A percentile compares a stretch with the other conserved stretches of the same genome.
phyloP scores from a whole-genome alignment of 2,888 invertebrate genomes.

The Agrotis clavis region DNA sequence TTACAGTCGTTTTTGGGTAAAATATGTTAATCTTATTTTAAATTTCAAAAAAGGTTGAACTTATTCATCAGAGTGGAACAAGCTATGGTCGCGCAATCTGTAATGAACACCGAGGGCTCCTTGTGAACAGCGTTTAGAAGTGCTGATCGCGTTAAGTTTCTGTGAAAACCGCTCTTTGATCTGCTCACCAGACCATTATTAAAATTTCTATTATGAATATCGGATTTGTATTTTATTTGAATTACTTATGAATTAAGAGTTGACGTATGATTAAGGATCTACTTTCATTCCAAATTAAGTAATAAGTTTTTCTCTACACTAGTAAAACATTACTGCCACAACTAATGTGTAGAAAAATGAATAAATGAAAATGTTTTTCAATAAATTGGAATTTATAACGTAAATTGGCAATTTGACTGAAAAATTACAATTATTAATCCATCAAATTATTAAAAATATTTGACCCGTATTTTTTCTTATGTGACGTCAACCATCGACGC shows the following conservation, averaged over 20 bases:
- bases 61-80: too few relatives aligned
- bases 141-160: not conserved
- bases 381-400: not conserved
- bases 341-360: not conserved
- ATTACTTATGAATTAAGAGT: not conserved
- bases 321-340: slow-evolving; percentile 18
- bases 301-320: slow-evolving; percentile 12
- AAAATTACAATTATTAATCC: too few relatives aligned
- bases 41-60: too few relatives aligned
- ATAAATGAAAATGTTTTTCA: slow-evolving; percentile 7
- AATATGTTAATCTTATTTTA: too few relatives aligned
- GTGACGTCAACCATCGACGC: too few relatives aligned
- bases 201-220: not conserved
- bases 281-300: slow-evolving; percentile 35
- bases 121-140: not conserved
- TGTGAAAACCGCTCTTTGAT: not conserved
- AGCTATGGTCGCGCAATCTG: too few relatives aligned
- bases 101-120: not conserved
- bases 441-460: too few relatives aligned
- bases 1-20: too few relatives aligned
- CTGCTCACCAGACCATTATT: not conserved
- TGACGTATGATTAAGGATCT: slow-evolving; percentile 3
- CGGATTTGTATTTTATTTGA: not conserved
- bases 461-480: too few relatives aligned
- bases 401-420: not conserved